Evolutionary conservation across 1,140 invertebrate species (phyloP), one percentile per base, ranked within the genome.

Genomic region (Andrena cerasifolii): DNA sequence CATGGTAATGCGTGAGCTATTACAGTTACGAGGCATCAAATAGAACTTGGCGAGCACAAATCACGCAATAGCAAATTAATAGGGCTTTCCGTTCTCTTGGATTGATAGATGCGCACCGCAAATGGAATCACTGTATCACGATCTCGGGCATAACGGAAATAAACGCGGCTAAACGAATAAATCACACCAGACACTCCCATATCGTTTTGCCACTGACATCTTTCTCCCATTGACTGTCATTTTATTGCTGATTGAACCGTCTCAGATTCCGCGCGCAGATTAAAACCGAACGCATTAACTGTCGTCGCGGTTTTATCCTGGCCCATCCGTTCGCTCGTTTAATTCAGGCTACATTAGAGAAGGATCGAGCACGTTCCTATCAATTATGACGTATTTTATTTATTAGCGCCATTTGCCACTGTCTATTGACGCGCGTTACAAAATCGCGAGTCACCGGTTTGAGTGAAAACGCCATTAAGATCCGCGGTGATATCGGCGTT

Each of bases 271-370:
- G 59, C 40, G 59, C 10, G 21, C 18, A 53, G 61, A 74, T 74
- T 43, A 45, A 74, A 66, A 66, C 49, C 26, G 18, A 33, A 43
- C 45, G 24, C 61, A 65, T 74, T 54, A 73, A 63, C 71, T 24
- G 31, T 63, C 71, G 31, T 72, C 54, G 70, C 70, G 28, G 33
- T 62, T 49, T 49, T 49, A 62, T 62, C 70, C 6, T 45, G 12
- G 36, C 36, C 14, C 33, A 0, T 16, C n/a, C n/a, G 33, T 40
- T 7, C 33, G 33, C 26, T 7, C 33, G 28, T 26, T 14, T 18
- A 2, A 7, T 28, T 31, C 14, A 4, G 5, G 12, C 24, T 14
- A 16, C 16, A 10, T 8, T 1, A 14, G 16, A 8, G 2, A 16
- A 6, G 2, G 3, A 36, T 54, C 33, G 8, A 14, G 3, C 6